Evolutionary conservation across 2,113 vertebrate genomes (phyloP), one percentile per base, ranked within the genome.

Genomic region (Indicator maculatus): DNA sequence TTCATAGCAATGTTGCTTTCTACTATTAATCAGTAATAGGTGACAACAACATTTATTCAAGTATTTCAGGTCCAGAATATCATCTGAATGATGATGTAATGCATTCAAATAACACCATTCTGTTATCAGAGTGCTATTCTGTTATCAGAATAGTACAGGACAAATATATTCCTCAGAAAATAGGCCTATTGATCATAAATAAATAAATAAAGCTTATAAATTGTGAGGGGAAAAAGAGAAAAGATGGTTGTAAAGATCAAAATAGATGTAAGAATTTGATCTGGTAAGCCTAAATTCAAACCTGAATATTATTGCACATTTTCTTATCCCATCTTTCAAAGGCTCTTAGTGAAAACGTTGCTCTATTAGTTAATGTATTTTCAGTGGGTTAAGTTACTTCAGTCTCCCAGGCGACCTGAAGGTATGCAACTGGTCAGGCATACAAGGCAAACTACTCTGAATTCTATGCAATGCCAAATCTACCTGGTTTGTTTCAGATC

Each of bases 191-290:
- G 11, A 12, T 30, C 15, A 69, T 38, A 63, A 28, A 39, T 47
- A 31, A 55, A 17, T 24, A 8, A 0, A 33, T 26, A 7, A 58
- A 39, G 1, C 3, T 71, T 55, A 21, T 8, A 30, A 75, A 63
- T 6, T 26, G 5, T 33, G 47, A 63, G 66, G 47, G 11, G 6
- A 50, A 50, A 50, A 50, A 11, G 11, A 23, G 11, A 23, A 50
- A 17, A 56, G 55, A 56, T 39, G 21, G 8, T 16, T 63, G 16
- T 14, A 10, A 58, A 61, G 52, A 16, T 70, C 61, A 92, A 64
- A 6, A 53, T 1, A 31, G 33, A 50, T 0, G 0, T 33, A 75
- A 69, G 4, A 82, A 65, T 65, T 65, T 65, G 1, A 53, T 75
- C 67, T 75, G 16, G 17, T 58, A 82, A 87, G 67, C 2, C 13